Conservation (phyloP, 2,888 invertebrate species). For the Drosophila lutescens region DNA sequence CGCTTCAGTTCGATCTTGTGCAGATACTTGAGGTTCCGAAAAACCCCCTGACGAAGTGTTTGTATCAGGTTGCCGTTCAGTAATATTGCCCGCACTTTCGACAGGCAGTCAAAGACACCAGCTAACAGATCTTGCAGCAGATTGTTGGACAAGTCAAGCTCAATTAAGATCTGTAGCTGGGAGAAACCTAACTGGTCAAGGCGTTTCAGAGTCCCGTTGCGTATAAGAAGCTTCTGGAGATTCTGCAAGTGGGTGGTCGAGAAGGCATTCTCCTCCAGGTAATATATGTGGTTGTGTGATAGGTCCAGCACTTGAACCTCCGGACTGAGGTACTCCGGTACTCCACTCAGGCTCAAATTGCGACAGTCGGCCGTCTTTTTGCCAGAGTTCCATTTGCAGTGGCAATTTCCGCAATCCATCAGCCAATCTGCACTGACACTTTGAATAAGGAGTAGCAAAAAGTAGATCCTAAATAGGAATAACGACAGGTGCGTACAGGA, state of each 20-base stretch:
- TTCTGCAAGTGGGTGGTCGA: conserved; percentile 89
- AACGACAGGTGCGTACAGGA: conserved; percentile 1
- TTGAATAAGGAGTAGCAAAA: conserved; percentile 7
- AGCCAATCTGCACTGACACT: conserved; percentile 77
- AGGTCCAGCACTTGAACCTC: conserved; percentile 90
- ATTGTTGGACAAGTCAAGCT: conserved; percentile 92
- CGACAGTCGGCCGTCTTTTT: conserved; percentile 93
- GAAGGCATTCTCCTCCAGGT: conserved; percentile 89
- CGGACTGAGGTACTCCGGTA: conserved; percentile 90
- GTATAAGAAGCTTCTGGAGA: conserved; percentile 91
- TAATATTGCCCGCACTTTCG: conserved; percentile 89
- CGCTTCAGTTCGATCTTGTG: conserved; percentile 91
- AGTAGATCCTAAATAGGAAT: conserved; percentile 4
- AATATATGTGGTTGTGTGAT: conserved; percentile 88
- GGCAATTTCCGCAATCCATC: conserved; percentile 86
- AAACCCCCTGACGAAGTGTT: conserved; percentile 89
- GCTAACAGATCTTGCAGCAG: conserved; percentile 87
- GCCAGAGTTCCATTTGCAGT: conserved; percentile 93
- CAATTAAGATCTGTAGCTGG: conserved; percentile 90
- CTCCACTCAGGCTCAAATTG: conserved; percentile 87
- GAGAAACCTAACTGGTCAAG: conserved; percentile 90
- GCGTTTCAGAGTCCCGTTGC: conserved; percentile 89
- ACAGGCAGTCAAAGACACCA: conserved; percentile 89
- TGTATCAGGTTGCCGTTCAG: conserved; percentile 91
- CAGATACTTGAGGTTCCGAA: conserved; percentile 89